These are phyloP conservation scores for Notoglanidium macrostoma DNA, from an alignment of 2,797 vertebrate species.

Conservation along the genomic window DNA sequence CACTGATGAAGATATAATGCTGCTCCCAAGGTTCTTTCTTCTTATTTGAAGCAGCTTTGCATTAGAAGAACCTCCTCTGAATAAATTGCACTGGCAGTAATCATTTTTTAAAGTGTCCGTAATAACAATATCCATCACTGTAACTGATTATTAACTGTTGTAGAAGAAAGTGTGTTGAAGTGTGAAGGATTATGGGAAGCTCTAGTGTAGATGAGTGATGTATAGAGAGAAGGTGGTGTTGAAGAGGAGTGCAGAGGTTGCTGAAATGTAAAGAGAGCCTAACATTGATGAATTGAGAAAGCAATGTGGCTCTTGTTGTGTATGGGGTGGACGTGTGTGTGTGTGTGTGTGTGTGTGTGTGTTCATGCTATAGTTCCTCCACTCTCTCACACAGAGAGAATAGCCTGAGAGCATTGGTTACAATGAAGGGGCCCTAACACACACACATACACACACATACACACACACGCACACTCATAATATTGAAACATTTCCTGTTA, in stretches of 20 bases:
- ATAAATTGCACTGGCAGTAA: neutral
- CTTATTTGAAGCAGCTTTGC: neutral
- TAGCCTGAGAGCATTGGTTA: neutral
- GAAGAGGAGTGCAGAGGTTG: conserved; percentile 3
- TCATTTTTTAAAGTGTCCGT: neutral
- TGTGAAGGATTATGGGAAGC: neutral
- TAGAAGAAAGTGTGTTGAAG: neutral
- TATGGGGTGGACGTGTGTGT: neutral
- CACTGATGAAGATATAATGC: neutral
- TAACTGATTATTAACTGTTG: neutral
- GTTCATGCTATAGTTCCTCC: neutral
- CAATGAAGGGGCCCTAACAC: neutral
- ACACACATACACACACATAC: neutral
- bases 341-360: neutral
- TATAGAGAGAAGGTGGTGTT: neutral
- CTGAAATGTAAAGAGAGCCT: conserved; percentile 1
- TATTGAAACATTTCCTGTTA: neutral
- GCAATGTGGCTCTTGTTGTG: neutral
- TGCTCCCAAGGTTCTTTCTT: neutral
- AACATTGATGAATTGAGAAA: conserved; percentile 4
- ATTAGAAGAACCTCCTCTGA: neutral
- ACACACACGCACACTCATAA: neutral
- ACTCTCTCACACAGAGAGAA: neutral
- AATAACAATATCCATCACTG: neutral
- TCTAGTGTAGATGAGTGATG: neutral